Percentiles rank a stretch among this genome's conserved stretches.
Conservation (phyloP, 2,888 invertebrate species). For the Aspidapion aeneum region DNA sequence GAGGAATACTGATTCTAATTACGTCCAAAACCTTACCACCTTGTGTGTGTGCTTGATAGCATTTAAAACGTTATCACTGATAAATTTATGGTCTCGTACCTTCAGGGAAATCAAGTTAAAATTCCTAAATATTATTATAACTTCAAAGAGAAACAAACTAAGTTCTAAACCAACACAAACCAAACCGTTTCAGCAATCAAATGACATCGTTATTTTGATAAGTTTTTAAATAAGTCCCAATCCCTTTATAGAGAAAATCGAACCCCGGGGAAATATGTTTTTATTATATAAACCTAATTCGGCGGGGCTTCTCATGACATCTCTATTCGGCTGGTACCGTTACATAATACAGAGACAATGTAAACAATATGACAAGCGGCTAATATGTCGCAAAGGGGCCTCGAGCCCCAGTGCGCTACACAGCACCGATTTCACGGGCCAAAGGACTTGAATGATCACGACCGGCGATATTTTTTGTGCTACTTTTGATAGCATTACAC, state of each 20-base stretch:
- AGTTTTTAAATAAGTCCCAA: background rate
- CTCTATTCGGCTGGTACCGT: slow-evolving; percentile 39
- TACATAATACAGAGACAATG: slow-evolving; percentile 45
- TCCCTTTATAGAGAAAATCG: background rate
- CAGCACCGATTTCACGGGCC: slow-evolving; percentile 39
- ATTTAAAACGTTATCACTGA: too few relatives aligned
- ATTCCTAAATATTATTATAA: too few relatives aligned
- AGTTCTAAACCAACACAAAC: too few relatives aligned
- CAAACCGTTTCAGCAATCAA: too few relatives aligned
- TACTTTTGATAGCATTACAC: slow-evolving; percentile 27
- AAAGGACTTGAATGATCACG: slow-evolving; percentile 34
- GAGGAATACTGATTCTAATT: too few relatives aligned
- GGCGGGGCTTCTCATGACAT: slow-evolving; percentile 33
- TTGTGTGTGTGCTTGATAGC: too few relatives aligned
- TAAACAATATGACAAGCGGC: slow-evolving; percentile 51
- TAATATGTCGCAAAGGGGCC: slow-evolving; percentile 45
- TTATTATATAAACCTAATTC: slow-evolving; percentile 1
- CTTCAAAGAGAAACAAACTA: too few relatives aligned
- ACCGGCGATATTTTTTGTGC: slow-evolving; percentile 35
- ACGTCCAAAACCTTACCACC: too few relatives aligned
- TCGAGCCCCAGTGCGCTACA: slow-evolving; percentile 31
- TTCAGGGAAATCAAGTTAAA: too few relatives aligned
- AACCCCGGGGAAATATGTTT: background rate
- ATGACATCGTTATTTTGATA: background rate
- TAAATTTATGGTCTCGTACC: too few relatives aligned